These are phyloP conservation scores for Eumaeus atala DNA, from an alignment of 1,140 invertebrate genomes.

Conservation along the genomic window DNA sequence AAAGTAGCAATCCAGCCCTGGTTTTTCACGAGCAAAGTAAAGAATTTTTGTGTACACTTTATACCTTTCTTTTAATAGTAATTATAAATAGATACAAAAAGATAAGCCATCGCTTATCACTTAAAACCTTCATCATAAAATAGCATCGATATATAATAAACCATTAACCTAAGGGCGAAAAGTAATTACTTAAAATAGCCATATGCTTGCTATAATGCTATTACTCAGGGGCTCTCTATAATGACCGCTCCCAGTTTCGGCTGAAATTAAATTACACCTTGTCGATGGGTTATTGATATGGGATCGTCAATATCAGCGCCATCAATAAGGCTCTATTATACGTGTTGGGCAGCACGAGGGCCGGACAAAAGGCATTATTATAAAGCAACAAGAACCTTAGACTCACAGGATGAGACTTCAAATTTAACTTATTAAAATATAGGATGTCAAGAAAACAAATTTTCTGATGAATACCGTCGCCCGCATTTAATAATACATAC, in stretches of 20 bases:
- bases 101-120: too few species aligned
- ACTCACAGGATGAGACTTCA: slow-evolving; percentile 24
- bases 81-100: too few species aligned
- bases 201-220: not conserved
- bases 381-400: slow-evolving; percentile 30
- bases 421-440: slow-evolving; percentile 30
- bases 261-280: slow-evolving; percentile 65
- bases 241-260: slow-evolving; percentile 59
- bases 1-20: too few species aligned
- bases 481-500: too few species aligned
- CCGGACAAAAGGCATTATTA: slow-evolving; percentile 37
- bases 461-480: too few species aligned
- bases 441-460: too few species aligned
- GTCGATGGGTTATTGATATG: slow-evolving; percentile 64
- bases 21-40: too few species aligned
- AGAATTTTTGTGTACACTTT: too few species aligned
- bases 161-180: too few species aligned
- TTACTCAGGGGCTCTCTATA: slow-evolving; percentile 31
- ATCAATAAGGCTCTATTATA: slow-evolving; percentile 49
- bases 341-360: slow-evolving; percentile 23
- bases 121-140: too few species aligned
- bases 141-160: too few species aligned
- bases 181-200: not conserved
- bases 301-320: slow-evolving; percentile 48
- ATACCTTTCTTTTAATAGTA: too few species aligned